Evolutionary conservation across 2,888 invertebrate genomes (phyloP), one percentile per base, ranked within the genome.

Genomic region (Apodemia zela): DNA sequence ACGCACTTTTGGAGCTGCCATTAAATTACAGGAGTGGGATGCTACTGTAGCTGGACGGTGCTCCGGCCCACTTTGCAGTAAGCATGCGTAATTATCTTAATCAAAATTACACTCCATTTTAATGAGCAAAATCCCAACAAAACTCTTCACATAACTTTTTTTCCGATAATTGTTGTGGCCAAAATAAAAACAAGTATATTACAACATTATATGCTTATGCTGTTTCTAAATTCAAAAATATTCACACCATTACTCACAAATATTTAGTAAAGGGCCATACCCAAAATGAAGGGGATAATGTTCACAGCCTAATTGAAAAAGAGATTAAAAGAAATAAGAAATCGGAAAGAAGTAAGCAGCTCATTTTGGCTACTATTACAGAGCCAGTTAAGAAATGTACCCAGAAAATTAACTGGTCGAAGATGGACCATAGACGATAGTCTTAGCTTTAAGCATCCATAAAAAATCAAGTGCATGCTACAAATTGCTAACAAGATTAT

Each of bases 171-270:
- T 38, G 13, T 38, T 38, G 38, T 38, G 13, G 38, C 47, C 47
- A 47, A 47, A 47, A 47, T 47, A 47, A 47, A 47, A 47, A 47
- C 47, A 47, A 47, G 47, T 47, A 47, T 47, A 47, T 47, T 8
- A 47, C 47, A 47, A 47, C 47, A 47, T 47, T 47, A 47, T 47
- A 47, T 47, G 11, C 11, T 38, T 38, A 38, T 38, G 38, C 38
- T 38, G 38, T 38, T 11, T 11, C 11, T 38, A 38, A 38, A 38
- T 38, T 38, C 38, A 11, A 38, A 38, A 38, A 38, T 38, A 38
- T 38, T 38, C 38, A 38, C 38, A 38, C 38, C 38, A 38, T 38
- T 38, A 11, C 38, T 38, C 38, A 38, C 38, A 38, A 38, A 38
- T 38, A 38, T 38, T 38, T 38, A 38, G 38, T 38, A 38, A 38